phyloP scores from a whole-genome alignment of 2,797 vertebrate genomes.

The Yasuhikotakia modesta region DNA sequence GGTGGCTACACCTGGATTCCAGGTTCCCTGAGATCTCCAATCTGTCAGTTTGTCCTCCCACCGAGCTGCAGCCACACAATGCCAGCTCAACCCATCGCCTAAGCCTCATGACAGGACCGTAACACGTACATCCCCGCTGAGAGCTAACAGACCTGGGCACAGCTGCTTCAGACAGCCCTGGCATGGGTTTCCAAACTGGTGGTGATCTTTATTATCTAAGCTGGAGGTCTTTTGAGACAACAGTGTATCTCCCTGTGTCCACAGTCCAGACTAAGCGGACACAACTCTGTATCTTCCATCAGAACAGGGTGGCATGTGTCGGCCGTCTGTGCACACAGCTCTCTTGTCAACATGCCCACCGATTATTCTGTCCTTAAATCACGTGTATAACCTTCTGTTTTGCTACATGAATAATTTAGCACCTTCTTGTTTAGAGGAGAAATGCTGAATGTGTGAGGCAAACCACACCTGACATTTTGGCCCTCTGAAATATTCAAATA shows the following conservation, averaged over 20 bases:
- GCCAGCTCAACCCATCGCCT: slow-evolving; percentile 26
- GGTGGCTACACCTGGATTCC: slow-evolving; percentile 66
- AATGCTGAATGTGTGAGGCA: not conserved
- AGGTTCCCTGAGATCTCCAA: slow-evolving; percentile 63
- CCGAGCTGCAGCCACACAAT: slow-evolving; percentile 55
- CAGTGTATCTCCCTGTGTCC: slow-evolving; percentile 30
- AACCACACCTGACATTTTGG: not conserved
- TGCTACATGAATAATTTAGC: slow-evolving; percentile 22
- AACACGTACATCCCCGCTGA: too few relatives aligned
- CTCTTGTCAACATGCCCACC: slow-evolving; percentile 51
- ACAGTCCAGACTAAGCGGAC: slow-evolving; percentile 44
- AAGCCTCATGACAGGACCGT: slow-evolving; percentile 42
- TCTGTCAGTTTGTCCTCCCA: slow-evolving; percentile 52
- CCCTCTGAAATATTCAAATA: too few relatives aligned
- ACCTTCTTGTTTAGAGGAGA: not conserved
- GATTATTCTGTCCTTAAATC: slow-evolving; percentile 48
- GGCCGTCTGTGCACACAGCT: too few relatives aligned
- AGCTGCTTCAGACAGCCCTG: slow-evolving; percentile 52
- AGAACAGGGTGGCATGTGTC: slow-evolving; percentile 30
- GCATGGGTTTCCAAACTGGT: slow-evolving; percentile 52
- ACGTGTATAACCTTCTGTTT: slow-evolving; percentile 24
- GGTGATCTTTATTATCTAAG: slow-evolving; percentile 49
- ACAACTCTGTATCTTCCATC: slow-evolving; percentile 42
- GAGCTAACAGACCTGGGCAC: slow-evolving; percentile 45
- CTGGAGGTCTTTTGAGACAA: slow-evolving; percentile 51